Base-by-base conservation (phyloP, 2,888 invertebrate genomes). In the Tetramorium bicarinatum region DNA sequence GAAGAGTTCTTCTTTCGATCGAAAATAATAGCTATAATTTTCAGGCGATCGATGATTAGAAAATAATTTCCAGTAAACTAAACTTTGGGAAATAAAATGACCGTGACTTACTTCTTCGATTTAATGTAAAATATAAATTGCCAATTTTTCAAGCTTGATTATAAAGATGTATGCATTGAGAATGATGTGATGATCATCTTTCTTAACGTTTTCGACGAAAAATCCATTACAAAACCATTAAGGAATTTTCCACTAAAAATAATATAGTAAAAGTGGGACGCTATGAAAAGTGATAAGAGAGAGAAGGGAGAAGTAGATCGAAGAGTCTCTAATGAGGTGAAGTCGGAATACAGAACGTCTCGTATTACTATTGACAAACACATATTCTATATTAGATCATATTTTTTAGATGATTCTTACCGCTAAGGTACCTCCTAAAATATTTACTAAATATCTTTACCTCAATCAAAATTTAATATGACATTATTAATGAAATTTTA, bases 321-420 rank as follows among this genome's bases (percentile, higher is more conserved):
- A 44, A 69, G 15, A n/a, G 49, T 29, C 4, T 47, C 71, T 61
- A 54, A 69, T 29, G 77, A 67, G 54, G 41, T 54, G 11, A 69
- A 69, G 29, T 77, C 44, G 44, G n/a, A 29, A 69, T 77, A 54
- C 69, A 15, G 44, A 69, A 69, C 69, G 44, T 44, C 69, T 54
- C 21, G 54, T 77, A 54, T 77, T 69, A 77, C 44, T 77, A 21
- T 69, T 77, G 77, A 77, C 52, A 38, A n/a, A 52, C n/a, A n/a
- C 2, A 52, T 47, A 25, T 52, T 34, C 25, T 66, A 29, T 15
- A 11, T 4, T 41, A 21, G 15, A 44, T 76, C 13, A 76, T 64
- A 64, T 44, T 64, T 76, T 64, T 64, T 38, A 38, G 13, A 64
- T 13, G 38, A 2, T 41, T 21, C 11, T 62, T 41, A 6, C 2